Evolutionary conservation across 1,140 invertebrate genomes (phyloP), one percentile per base, ranked within the genome.

Genomic region (Heliothis virescens): DNA sequence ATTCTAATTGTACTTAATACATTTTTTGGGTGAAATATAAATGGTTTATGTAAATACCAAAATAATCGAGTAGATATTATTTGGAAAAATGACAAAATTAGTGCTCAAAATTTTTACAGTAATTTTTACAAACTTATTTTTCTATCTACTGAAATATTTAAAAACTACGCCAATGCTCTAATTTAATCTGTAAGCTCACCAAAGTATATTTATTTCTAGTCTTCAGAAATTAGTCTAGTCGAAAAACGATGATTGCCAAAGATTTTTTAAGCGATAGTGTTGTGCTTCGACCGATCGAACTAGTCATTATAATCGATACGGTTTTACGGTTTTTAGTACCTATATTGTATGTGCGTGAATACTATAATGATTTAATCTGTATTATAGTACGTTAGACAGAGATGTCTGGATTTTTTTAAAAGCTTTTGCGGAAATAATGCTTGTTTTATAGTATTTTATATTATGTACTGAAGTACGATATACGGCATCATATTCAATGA

Each of bases 221-320:
- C 89, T 81, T 76, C 59, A 65, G 79, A 82, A 74, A 69, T 86
- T 81, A 79, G 59, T 85, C 86, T 89, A 90, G 88, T 91, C 87
- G 79, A 79, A 85, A 41, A 85, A 79, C 47, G 82, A 81, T 63
- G 71, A 65, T 82, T 89, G 83, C 90, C 90, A 91, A 92, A 91
- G 90, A 93, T 90, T 84, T 87, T 85, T 84, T 82, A 79, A 69
- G 65, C 59, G 41, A 60, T 76, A 74, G 29, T 80, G 77, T 63
- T 65, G 74, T 65, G 67, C 82, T 84, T 85, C 83, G 53, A 86
- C 82, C 87, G 86, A 79, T 81, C 87, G 89, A 90, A 89, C 90
- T 92, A 91, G 90, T 93, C 90, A 91, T 88, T 89, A 48, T 69
- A 71, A 65, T 82, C 75, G 78, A 74, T 67, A 83, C 52, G 60